Base-by-base conservation (phyloP, 2,113 vertebrate species). In the Periophthalmodon schlosseri region DNA sequence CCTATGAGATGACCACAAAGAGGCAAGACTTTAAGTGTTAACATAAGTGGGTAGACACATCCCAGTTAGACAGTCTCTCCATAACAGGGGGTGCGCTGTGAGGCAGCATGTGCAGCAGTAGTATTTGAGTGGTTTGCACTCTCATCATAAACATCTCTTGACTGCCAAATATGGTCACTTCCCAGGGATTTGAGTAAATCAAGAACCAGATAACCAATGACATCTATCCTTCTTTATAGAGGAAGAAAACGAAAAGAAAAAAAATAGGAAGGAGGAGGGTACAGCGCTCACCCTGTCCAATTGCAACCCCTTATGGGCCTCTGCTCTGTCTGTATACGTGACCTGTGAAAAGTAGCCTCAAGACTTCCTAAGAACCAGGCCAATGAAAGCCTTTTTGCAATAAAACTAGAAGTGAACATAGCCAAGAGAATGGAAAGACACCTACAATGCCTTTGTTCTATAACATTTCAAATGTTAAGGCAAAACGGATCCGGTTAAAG, bases 91-190 rank as follows among this genome's bases (percentile, higher is more conserved):
- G 69, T 54, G 66, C 67, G 63, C 79, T 73, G 70, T 75, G 50
- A 73, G 63, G 21, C 78, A 70, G 70, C 9, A 10, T 78, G 80
- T 77, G 71, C 52, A 86, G 73, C 78, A 84, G 81, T 84, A 74
- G 79, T 79, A 87, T 87, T 90, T 88, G 79, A 58, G 63, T 84
- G 75, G 79, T 80, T 84, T 58, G 44, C 73, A 36, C 63, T 21
- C 70, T 20, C 33, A 63, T 75, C n/a, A 1, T 83, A 87, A 85
- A 89, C 83, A 44, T 44, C 39, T 74, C 73, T 39, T 64, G 64
- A 85, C 77, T 77, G 68, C 83, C 86, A 89, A 91, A 91, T 87
- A 90, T 89, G 88, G 91, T 83, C 79, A 84, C 90, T 90, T 89
- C 84, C 75, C 81, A 82, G 73, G 75, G 87, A 44, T 44, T 28